Percentiles rank a stretch among this genome's conserved stretches.
phyloP scores from a whole-genome alignment of 1,140 invertebrate genomes.

The Zaprionus kolodkinae region DNA sequence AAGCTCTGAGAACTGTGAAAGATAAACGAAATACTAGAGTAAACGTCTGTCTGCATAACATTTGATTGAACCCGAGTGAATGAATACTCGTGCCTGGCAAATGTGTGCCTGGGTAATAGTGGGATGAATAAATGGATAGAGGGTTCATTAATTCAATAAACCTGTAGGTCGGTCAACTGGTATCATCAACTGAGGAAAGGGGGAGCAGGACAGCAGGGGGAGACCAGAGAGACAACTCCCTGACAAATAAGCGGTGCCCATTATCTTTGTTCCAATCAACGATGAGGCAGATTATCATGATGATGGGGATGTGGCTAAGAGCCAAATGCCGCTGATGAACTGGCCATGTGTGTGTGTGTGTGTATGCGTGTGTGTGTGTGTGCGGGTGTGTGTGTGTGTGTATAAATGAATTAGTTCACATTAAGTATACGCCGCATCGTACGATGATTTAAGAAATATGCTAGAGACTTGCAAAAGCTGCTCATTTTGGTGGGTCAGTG shows the following conservation, averaged over 20 bases:
- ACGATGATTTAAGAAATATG: slow-evolving; percentile 64
- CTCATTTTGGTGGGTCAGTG: slow-evolving; percentile 17
- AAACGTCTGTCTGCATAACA: neutral
- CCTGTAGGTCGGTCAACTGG: slow-evolving; percentile 6
- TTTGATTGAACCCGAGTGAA: neutral
- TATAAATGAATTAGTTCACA: slow-evolving; percentile 80
- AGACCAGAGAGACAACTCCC: too few relatives aligned
- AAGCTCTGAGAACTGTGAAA: neutral
- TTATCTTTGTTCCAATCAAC: slow-evolving; percentile 43
- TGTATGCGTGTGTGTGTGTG: slow-evolving; percentile 15
- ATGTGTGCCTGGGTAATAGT: neutral
- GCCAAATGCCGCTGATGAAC: slow-evolving; percentile 30
- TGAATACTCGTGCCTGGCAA: neutral
- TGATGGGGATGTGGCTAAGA: slow-evolving; percentile 3
- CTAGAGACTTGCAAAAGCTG: slow-evolving; percentile 27
- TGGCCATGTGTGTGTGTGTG: slow-evolving; percentile 24
- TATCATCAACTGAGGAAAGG: slow-evolving; percentile 7
- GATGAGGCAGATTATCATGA: slow-evolving; percentile 39
- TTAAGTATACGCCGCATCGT: slow-evolving; percentile 71
- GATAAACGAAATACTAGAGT: neutral
- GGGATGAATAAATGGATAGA: neutral
- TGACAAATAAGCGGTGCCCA: slow-evolving; percentile 38
- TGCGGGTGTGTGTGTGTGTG: slow-evolving; percentile 38
- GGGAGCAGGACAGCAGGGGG: neutral
- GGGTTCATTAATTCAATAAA: slow-evolving; percentile 44